Evolutionary conservation across 2,113 vertebrate genomes (phyloP).

Genomic region (Stercorarius parasiticus): DNA sequence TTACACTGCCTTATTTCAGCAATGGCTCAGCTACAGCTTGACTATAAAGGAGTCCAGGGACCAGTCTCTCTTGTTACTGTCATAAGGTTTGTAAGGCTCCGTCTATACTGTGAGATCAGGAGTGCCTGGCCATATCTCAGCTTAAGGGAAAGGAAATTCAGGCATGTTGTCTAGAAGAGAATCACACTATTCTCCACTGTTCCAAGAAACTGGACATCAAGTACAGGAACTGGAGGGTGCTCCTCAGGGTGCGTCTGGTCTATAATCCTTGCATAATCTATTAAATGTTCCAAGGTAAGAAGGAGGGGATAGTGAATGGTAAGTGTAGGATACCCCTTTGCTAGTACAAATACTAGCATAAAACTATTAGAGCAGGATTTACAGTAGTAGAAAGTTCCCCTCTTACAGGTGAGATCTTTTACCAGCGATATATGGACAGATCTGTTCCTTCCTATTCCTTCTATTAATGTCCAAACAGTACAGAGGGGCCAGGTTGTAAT

Average conservation of each 20-base stretch:
- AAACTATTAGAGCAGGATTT: neutral
- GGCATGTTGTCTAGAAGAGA: neutral
- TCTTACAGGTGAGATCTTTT: neutral
- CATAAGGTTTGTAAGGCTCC: neutral
- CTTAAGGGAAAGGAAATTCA: neutral
- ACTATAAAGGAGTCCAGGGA: neutral
- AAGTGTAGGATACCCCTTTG: neutral
- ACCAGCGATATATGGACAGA: neutral
- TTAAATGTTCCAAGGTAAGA: neutral
- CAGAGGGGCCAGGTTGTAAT: neutral
- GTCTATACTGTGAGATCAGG: neutral
- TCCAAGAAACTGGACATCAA: neutral
- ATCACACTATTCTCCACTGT: neutral
- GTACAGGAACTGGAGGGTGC: neutral
- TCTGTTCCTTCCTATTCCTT: neutral
- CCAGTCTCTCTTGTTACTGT: neutral
- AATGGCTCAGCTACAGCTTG: neutral
- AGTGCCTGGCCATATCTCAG: neutral
- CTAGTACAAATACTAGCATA: neutral
- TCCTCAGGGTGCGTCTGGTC: neutral
- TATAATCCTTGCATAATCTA: neutral
- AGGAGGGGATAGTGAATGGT: neutral
- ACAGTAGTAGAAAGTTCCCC: neutral
- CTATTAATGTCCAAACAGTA: neutral
- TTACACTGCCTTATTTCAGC: neutral